Percentiles rank a stretch among this genome's conserved stretches.
phyloP scores from a whole-genome alignment of 2,888 invertebrate species.

The Selenia dentaria region DNA sequence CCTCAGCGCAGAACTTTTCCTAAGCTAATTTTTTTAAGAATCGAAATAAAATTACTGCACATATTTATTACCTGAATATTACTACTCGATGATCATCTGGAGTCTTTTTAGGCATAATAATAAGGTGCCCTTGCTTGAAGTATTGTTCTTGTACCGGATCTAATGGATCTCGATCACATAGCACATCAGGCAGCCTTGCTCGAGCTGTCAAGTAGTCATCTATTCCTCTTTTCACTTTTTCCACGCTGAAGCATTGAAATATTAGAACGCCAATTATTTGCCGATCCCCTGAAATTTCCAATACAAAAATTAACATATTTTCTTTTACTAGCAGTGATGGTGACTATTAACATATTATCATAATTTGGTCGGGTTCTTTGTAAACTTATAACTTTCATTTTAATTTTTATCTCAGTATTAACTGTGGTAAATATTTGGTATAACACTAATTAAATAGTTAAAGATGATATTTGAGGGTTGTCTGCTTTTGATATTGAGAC shows the following conservation, averaged over 20 bases:
- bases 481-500: too few species aligned
- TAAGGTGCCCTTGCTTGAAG: conserved; percentile 12
- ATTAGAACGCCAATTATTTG: conserved; percentile 41
- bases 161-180: conserved; percentile 19
- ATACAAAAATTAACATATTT: too few species aligned
- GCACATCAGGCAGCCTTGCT: conserved; percentile 39
- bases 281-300: conserved; percentile 43
- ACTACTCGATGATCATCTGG: conserved; percentile 15
- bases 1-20: neutral
- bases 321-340: too few species aligned
- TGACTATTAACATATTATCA: too few species aligned
- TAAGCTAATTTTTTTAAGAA: neutral
- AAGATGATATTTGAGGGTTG: too few species aligned
- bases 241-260: conserved; percentile 41
- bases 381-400: too few species aligned
- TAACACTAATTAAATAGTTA: too few species aligned
- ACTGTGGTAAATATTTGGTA: too few species aligned
- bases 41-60: neutral
- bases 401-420: too few species aligned
- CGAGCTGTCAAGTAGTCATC: conserved; percentile 45
- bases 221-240: conserved; percentile 42
- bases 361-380: too few species aligned
- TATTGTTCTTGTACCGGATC: conserved; percentile 4
- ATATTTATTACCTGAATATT: conserved; percentile 18
- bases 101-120: conserved; percentile 28